A percentile compares a stretch with the other conserved stretches of the same genome.
phyloP scores from a whole-genome alignment of 2,888 invertebrate genomes.

The Diogma glabrata region DNA sequence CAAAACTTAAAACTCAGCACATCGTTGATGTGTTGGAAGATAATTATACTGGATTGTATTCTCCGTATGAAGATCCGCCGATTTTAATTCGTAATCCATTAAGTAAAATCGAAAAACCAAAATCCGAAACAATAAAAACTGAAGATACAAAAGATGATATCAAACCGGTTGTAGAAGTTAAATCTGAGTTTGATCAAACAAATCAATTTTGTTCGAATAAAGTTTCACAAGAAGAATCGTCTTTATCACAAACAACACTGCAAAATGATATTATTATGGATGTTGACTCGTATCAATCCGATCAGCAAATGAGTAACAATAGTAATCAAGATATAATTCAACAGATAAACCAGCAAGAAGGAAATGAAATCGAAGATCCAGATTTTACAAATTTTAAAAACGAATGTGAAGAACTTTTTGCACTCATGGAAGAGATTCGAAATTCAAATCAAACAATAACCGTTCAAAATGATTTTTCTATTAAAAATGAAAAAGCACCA shows the following conservation, averaged over 20 bases:
- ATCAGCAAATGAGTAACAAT: background rate
- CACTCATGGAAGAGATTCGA: slow-evolving; percentile 5
- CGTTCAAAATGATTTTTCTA: background rate
- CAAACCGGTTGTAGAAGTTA: too few species aligned
- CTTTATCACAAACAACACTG: too few species aligned
- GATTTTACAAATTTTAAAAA: slow-evolving; percentile 2
- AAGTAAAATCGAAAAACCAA: too few species aligned
- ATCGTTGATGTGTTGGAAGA: too few species aligned
- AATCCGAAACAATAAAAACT: too few species aligned
- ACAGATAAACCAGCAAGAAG: background rate
- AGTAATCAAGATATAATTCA: background rate
- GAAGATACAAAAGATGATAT: background rate
- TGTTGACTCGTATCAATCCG: background rate
- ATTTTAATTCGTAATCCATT: too few species aligned
- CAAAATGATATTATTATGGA: slow-evolving; percentile 7
- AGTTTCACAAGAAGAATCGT: background rate
- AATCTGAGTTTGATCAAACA: background rate
- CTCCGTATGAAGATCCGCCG: too few species aligned
- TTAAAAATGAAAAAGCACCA: background rate
- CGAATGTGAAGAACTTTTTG: background rate
- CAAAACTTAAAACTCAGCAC: background rate
- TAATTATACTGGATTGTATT: too few species aligned
- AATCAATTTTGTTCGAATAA: too few species aligned
- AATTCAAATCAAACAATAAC: background rate
- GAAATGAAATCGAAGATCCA: slow-evolving; percentile 4